A percentile compares a stretch with the other conserved stretches of the same genome.
Conservation (phyloP, 2,888 invertebrate genomes). For the Chloroclystis v-ata region DNA sequence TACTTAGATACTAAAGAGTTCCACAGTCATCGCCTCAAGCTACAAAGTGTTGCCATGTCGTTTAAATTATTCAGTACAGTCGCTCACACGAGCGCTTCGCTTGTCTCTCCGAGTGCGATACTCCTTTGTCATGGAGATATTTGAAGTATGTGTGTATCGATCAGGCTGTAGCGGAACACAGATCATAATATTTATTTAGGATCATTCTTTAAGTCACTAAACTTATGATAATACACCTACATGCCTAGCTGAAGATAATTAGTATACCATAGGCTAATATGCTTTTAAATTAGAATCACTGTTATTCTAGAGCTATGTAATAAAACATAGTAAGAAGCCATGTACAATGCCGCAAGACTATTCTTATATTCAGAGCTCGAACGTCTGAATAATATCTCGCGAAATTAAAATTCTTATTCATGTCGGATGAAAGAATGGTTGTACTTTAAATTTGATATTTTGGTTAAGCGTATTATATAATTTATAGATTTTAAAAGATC, state of each 20-base stretch:
- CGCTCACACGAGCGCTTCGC: slow-evolving; percentile 43
- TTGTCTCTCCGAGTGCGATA: slow-evolving; percentile 30
- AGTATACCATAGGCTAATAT: no score
- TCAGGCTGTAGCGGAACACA: background rate
- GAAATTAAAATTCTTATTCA: slow-evolving; percentile 12
- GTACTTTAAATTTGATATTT: no score
- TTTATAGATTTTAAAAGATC: no score
- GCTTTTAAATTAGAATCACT: no score
- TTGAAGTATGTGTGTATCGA: slow-evolving; percentile 27
- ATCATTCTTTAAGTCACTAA: background rate
- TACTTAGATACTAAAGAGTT: no score
- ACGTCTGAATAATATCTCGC: slow-evolving; percentile 21
- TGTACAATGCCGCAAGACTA: slow-evolving; percentile 16
- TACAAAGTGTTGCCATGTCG: slow-evolving; percentile 33
- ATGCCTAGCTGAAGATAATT: no score
- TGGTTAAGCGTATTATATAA: no score
- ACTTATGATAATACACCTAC: no score
- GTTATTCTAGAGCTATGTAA: background rate
- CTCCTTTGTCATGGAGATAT: slow-evolving; percentile 49
- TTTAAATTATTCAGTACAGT: slow-evolving; percentile 53
- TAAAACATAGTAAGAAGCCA: slow-evolving; percentile 12
- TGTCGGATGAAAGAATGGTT: background rate
- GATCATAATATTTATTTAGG: no score
- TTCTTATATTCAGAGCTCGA: slow-evolving; percentile 16
- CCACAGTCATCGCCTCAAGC: background rate